A percentile compares a stretch with the other conserved stretches of the same genome.
Evolutionary conservation across 2,888 invertebrate species (phyloP).

Genomic region (Rhopalosiphum nymphaeae): DNA sequence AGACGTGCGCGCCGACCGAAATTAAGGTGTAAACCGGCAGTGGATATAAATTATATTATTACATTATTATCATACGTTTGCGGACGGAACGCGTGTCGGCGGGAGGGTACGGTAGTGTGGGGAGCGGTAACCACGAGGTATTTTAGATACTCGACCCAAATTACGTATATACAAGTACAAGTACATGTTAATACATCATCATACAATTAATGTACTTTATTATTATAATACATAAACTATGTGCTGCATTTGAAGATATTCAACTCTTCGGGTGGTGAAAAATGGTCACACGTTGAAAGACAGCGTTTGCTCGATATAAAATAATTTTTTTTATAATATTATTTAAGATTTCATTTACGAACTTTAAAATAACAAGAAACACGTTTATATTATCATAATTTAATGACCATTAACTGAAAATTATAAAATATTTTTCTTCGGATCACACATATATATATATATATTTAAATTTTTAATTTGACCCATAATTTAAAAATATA

Average conservation of each 20-base stretch:
- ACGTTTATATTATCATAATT: background rate
- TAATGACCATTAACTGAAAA: background rate
- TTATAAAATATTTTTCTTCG: background rate
- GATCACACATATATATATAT: background rate
- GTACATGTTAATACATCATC: background rate
- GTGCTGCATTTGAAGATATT: background rate
- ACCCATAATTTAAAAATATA: background rate
- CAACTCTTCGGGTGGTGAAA: background rate
- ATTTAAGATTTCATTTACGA: background rate
- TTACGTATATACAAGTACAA: background rate
- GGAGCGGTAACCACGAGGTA: background rate
- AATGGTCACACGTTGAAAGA: background rate
- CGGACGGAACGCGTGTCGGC: background rate
- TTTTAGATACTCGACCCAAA: background rate
- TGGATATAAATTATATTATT: background rate
- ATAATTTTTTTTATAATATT: background rate
- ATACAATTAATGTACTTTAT: background rate
- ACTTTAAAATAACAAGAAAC: background rate
- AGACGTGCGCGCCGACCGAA: conserved; percentile 3
- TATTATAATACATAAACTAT: background rate
- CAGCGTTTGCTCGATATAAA: background rate
- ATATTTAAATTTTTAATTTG: background rate
- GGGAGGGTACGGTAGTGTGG: background rate
- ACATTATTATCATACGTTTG: conserved; percentile 8
- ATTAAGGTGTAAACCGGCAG: conserved; percentile 42